Evolutionary conservation across 30 jellyfish, hydroid and myxozoan species (phyloP), one percentile per base, ranked within the genome.

Genomic region (Hydra vulgaris): DNA sequence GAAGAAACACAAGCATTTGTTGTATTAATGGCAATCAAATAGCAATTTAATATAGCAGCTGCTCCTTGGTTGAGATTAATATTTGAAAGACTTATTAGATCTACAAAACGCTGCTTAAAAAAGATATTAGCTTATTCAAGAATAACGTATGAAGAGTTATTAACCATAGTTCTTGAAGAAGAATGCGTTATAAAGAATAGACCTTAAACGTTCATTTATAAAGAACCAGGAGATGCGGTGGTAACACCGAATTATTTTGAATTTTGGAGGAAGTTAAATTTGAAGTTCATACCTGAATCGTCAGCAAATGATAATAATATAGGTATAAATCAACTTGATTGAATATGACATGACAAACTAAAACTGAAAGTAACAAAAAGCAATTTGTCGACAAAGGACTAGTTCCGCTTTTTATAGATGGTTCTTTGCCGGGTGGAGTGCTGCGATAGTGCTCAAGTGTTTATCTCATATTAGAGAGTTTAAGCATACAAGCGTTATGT

Each of bases 51-150:
- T 73, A 8, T 73, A 18, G 25, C 61, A 25, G 5, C 66, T n/a
- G 81, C 81, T 8, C 23, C 81, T 5, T 73, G 81, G 81, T 73
- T 5, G 81, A 72, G 81, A 5, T 73, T 73, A 19, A 7, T 73
- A 26, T 73, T 73, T 27, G 61, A 73, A 25, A 73, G 81, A 5
- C 25, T 73, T 12, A 25, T 73, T 3, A 23, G 81, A 18, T 20
- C 61, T 1, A 25, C 61, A 25, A 71, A 73, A 73, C 54, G 54
- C 23, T 73, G 81, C 19, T 27, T 73, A 1, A 73, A 21, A 20
- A 73, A 73, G 19, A 25, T 23, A 21, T 18, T n/a, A n/a, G n/a
- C 55, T 1, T 5, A 73, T 23, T 19, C 22, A 19, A 21, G 81
- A 20, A 18, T 73, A n/a, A 21, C 5, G 3, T 73, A 20, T 73